Percentiles rank a stretch among this genome's conserved stretches.
Conservation (phyloP, 1,140 invertebrate genomes). For the Cotesia chilonis region DNA sequence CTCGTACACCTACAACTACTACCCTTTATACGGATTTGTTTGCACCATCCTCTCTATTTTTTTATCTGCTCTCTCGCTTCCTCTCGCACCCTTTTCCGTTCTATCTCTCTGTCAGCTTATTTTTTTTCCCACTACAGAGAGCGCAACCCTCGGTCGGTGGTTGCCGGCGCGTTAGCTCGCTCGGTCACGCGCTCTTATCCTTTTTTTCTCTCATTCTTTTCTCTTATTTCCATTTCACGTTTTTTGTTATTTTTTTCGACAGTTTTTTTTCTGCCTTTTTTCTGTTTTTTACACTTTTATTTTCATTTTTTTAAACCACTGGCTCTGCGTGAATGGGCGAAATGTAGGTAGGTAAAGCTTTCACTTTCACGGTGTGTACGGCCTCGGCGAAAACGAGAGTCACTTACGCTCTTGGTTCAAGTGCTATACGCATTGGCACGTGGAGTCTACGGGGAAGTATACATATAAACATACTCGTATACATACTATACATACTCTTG, state of each 20-base stretch:
- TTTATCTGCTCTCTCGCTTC: constrained; percentile 11
- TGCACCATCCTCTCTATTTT: constrained; percentile 2
- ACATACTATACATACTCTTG: constrained; percentile 18
- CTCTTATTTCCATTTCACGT: constrained; percentile 13
- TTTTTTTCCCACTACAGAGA: constrained; percentile 14
- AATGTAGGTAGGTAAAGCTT: constrained; percentile 64
- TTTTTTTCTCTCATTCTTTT: constrained; percentile 37
- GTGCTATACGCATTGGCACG: constrained; percentile 18
- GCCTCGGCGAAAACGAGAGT: constrained; percentile 63
- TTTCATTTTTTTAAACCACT: constrained; percentile 43
- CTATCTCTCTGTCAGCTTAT: constrained; percentile 19
- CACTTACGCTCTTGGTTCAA: constrained; percentile 51
- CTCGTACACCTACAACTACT: neutral
- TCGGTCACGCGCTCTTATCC: constrained; percentile 38
- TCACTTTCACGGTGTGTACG: constrained; percentile 61
- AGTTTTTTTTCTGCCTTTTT: constrained; percentile 26
- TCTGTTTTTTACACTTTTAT: constrained; percentile 38
- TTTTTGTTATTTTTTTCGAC: constrained; percentile 35
- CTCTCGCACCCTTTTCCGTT: neutral
- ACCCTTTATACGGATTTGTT: constrained; percentile 15
- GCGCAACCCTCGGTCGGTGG: constrained; percentile 9
- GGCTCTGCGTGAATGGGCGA: constrained; percentile 63
- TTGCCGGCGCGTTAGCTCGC: constrained; percentile 33
- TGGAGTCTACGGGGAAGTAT: constrained; percentile 1
- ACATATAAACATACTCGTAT: constrained; percentile 25